These are phyloP conservation scores for Melanotaenia maccullochi DNA, from an alignment of 2,797 vertebrate species.

Conservation along the genomic window DNA sequence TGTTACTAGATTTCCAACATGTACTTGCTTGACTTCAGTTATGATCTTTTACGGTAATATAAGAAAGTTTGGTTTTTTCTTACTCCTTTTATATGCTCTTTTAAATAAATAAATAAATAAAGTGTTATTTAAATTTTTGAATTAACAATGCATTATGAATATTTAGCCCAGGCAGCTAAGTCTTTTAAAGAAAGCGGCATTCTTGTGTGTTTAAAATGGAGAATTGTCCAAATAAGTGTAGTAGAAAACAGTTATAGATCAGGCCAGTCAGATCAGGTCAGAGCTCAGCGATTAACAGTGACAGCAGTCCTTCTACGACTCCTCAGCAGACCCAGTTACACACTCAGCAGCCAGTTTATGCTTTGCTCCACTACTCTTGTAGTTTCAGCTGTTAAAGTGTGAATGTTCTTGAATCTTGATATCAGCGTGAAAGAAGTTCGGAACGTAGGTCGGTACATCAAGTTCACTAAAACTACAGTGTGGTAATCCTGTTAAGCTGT, in stretches of 20 bases:
- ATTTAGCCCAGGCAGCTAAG: background rate
- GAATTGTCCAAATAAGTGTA: background rate
- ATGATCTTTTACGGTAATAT: background rate
- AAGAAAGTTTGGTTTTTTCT: no score
- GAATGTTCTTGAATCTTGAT: background rate
- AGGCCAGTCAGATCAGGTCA: slow-evolving; percentile 29
- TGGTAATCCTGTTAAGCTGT: slow-evolving; percentile 70
- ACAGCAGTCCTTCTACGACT: background rate
- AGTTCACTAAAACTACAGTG: slow-evolving; percentile 51
- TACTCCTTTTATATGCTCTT: no score
- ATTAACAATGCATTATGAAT: background rate
- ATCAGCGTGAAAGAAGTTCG: slow-evolving; percentile 5
- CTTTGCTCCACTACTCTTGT: background rate
- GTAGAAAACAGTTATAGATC: background rate
- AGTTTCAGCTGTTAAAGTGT: slow-evolving; percentile 1
- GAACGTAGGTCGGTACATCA: slow-evolving; percentile 27
- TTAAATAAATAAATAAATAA: no score
- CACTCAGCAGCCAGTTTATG: background rate
- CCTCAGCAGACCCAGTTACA: slow-evolving; percentile 18
- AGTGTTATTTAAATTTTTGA: no score
- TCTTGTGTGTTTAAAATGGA: background rate
- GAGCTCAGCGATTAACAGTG: slow-evolving; percentile 19
- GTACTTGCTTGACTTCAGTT: background rate
- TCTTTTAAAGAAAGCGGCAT: background rate
- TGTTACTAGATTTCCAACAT: background rate